phyloP scores from a whole-genome alignment of 2,113 vertebrate species.

The Solea solea region DNA sequence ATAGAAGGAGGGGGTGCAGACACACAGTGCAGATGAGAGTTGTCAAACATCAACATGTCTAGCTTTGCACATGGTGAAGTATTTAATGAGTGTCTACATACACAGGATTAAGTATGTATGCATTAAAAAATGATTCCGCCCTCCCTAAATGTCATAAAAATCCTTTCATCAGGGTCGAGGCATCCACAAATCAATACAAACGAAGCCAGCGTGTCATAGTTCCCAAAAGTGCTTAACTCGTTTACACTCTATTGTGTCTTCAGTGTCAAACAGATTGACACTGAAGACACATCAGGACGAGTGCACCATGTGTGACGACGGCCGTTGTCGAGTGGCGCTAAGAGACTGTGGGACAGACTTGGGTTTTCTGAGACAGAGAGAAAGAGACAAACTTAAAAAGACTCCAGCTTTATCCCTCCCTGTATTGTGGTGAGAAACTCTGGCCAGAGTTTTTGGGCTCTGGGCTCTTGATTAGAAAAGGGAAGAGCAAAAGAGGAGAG shows the following conservation, averaged over 20 bases:
- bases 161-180: conserved; percentile 8
- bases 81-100: conserved; percentile 6
- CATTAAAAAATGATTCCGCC: not conserved
- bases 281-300: conserved; percentile 14
- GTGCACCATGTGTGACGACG: conserved; percentile 35
- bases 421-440: conserved; percentile 70
- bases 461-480: conserved; percentile 66
- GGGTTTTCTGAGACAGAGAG: conserved; percentile 33
- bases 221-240: not conserved
- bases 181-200: not conserved
- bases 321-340: conserved; percentile 45
- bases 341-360: conserved; percentile 30
- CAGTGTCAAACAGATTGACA: not conserved
- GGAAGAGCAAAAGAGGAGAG: conserved; percentile 61
- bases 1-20: not conserved
- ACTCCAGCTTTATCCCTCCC: conserved; percentile 56
- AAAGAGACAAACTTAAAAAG: conserved; percentile 52
- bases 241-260: not conserved
- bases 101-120: not conserved
- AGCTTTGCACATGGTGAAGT: conserved; percentile 31
- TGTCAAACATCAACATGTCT: conserved; percentile 40
- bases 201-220: conserved; percentile 8
- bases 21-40: conserved; percentile 21
- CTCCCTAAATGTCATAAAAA: conserved; percentile 22
- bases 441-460: conserved; percentile 57